Evolutionary conservation across 30 jellyfish, hydroid and myxozoan genomes (phyloP).

Genomic region (Cassiopea xamachana): DNA sequence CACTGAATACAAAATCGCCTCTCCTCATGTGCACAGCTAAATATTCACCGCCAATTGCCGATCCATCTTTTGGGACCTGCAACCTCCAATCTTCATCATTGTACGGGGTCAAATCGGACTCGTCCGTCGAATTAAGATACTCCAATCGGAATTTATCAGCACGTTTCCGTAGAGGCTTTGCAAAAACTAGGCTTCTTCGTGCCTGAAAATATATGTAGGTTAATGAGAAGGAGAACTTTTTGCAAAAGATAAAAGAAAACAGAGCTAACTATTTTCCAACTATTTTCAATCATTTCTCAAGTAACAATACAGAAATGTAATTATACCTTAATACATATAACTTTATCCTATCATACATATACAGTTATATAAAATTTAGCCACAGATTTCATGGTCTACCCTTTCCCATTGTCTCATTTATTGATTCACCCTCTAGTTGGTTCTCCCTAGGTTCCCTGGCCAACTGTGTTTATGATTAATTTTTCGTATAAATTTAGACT

Average conservation of each 20-base stretch:
- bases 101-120: slow-evolving; percentile 81
- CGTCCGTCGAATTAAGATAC: slow-evolving; percentile 78
- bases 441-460: no score
- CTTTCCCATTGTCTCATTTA: no score
- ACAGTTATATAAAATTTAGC: no score
- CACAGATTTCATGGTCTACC: no score
- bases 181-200: slow-evolving; percentile 94
- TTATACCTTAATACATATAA: no score
- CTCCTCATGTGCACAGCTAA: slow-evolving; percentile 91
- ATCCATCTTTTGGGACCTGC: slow-evolving; percentile 94
- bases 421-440: no score
- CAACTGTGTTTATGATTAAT: no score
- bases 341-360: no score
- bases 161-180: slow-evolving; percentile 77
- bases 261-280: not conserved
- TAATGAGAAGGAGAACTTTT: not conserved
- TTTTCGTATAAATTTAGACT: no score
- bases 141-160: slow-evolving; percentile 84
- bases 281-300: no score
- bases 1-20: slow-evolving; percentile 85
- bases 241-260: not conserved
- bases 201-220: slow-evolving; percentile 49
- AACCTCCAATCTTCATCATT: slow-evolving; percentile 84
- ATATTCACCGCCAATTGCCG: slow-evolving; percentile 93
- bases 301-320: no score